Evolutionary conservation across 2,888 invertebrate genomes (phyloP).

Genomic region (Hypsopygia costalis): DNA sequence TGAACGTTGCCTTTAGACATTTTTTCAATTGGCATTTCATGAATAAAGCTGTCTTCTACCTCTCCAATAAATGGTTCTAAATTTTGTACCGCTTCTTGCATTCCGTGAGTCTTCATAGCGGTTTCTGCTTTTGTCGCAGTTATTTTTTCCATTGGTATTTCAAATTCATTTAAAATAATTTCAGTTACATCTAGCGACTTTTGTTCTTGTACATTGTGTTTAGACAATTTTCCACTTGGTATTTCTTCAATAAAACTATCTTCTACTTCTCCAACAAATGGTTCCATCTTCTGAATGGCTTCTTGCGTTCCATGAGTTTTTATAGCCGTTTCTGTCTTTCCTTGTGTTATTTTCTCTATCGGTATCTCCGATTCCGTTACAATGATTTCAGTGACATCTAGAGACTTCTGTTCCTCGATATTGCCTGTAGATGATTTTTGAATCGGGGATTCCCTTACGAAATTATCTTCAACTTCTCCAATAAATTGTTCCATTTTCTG

Average conservation of each 20-base stretch:
- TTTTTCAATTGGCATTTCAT: too few species aligned
- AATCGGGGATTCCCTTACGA: slow-evolving; percentile 20
- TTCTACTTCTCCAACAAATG: slow-evolving; percentile 29
- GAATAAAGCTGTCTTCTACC: slow-evolving; percentile 15
- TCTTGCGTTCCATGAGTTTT: slow-evolving; percentile 27
- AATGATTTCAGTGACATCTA: slow-evolving; percentile 48
- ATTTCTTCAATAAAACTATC: slow-evolving; percentile 16
- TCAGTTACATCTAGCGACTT: slow-evolving; percentile 49
- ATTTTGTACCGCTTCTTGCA: slow-evolving; percentile 26
- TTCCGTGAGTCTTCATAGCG: slow-evolving; percentile 25
- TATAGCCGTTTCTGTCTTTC: slow-evolving; percentile 17
- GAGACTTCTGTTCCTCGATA: slow-evolving; percentile 43
- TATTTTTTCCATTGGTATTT: slow-evolving; percentile 27
- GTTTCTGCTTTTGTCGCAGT: slow-evolving; percentile 8
- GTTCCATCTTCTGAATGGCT: slow-evolving; percentile 25
- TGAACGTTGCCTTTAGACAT: too few species aligned
- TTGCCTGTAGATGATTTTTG: slow-evolving; percentile 26
- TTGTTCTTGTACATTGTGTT: slow-evolving; percentile 37
- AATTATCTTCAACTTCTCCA: slow-evolving; percentile 33
- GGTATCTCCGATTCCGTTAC: slow-evolving; percentile 41
- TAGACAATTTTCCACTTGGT: slow-evolving; percentile 23
- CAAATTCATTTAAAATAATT: slow-evolving; percentile 44
- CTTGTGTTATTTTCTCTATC: slow-evolving; percentile 19
- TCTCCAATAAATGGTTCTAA: slow-evolving; percentile 29
- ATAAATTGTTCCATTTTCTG: slow-evolving; percentile 45